phyloP scores from a whole-genome alignment of 2,888 invertebrate species.

The Chromoteleia sp. region DNA sequence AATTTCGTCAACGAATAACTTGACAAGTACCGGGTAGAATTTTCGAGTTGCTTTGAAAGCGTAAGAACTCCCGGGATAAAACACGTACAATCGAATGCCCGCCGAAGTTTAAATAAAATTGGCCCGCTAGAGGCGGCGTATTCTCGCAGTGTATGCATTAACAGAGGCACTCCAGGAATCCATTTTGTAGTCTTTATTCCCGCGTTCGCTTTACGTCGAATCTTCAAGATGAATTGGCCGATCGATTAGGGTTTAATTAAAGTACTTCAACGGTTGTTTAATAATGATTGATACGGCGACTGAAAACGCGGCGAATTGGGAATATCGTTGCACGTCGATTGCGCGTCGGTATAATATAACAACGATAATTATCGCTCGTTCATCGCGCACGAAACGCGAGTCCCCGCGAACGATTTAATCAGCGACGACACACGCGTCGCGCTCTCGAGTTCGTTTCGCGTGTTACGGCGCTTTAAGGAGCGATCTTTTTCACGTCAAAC shows the following conservation, averaged over 20 bases:
- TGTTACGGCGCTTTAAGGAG: constrained; percentile 15
- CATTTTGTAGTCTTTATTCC: constrained; percentile 42
- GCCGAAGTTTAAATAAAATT: constrained; percentile 54
- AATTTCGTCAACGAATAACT: constrained; percentile 20
- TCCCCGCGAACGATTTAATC: constrained; percentile 79
- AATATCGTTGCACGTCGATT: constrained; percentile 77
- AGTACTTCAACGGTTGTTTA: constrained; percentile 46
- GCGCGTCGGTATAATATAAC: constrained; percentile 78
- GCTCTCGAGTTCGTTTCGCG: neutral
- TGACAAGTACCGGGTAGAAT: constrained; percentile 6
- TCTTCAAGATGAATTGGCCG: constrained; percentile 72
- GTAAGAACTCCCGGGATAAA: constrained; percentile 20
- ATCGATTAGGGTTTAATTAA: constrained; percentile 76
- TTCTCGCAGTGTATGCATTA: constrained; percentile 37
- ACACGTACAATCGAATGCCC: constrained; percentile 31
- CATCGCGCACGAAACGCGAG: constrained; percentile 74
- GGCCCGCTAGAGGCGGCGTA: constrained; percentile 4
- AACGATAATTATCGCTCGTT: constrained; percentile 75
- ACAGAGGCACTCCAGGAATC: constrained; percentile 36
- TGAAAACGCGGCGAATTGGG: constrained; percentile 58
- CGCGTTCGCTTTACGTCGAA: constrained; percentile 43
- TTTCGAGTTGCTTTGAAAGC: constrained; percentile 28
- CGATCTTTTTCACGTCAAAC: constrained; percentile 15
- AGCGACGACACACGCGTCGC: constrained; percentile 64
- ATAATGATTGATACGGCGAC: constrained; percentile 64